Evolutionary conservation across 2,888 invertebrate species (phyloP).

Genomic region (Mantis religiosa): DNA sequence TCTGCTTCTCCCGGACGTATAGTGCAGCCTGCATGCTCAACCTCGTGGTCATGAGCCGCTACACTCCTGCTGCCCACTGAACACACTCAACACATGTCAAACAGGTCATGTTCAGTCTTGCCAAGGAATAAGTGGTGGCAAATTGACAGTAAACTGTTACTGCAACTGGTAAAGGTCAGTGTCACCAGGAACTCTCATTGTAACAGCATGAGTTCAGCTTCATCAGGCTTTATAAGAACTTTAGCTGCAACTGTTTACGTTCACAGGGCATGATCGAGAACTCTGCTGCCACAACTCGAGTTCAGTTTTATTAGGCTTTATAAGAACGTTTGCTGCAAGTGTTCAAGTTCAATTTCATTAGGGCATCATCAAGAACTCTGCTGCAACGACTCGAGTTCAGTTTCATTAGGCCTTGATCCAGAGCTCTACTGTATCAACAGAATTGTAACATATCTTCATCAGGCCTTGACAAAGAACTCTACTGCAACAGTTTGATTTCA

Average conservation of each 20-base stretch:
- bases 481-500: no score
- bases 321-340: no score
- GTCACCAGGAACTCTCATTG: not conserved
- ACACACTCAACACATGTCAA: not conserved
- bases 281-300: not conserved
- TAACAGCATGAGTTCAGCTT: not conserved
- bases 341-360: not conserved
- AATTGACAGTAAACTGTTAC: not conserved
- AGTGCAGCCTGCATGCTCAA: constrained; percentile 86
- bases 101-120: not conserved
- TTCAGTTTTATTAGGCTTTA: no score
- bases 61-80: not conserved
- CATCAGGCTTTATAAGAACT: not conserved
- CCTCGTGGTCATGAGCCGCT: constrained; percentile 25
- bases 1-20: constrained; percentile 86
- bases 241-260: not conserved
- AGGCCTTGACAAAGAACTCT: no score
- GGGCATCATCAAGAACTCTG: no score
- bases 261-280: not conserved
- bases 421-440: not conserved
- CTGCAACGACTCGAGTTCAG: not conserved
- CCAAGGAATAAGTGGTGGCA: not conserved
- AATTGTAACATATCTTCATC: not conserved
- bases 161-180: not conserved
- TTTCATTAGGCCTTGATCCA: not conserved